Conservation (phyloP, 2,797 vertebrate genomes). For the Periparus ater region DNA sequence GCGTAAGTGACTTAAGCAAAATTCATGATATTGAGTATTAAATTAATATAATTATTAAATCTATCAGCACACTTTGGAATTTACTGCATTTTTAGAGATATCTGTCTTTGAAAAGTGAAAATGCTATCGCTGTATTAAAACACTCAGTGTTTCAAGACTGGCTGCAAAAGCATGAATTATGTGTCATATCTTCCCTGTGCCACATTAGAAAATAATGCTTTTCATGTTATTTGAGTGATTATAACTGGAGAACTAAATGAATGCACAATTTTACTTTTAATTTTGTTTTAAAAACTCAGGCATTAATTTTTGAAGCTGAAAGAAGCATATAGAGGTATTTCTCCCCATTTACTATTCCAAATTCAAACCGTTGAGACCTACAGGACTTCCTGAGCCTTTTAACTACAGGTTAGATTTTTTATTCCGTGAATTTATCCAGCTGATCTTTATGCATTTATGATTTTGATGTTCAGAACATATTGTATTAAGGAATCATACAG, state of each 20-base stretch:
- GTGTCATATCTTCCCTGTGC: not conserved
- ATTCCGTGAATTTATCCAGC: not conserved
- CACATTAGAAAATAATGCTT: not conserved
- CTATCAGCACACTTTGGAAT: not conserved
- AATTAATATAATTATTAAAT: no score
- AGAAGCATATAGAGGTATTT: not conserved
- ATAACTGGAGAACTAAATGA: not conserved
- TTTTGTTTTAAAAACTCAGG: not conserved
- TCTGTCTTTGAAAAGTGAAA: not conserved
- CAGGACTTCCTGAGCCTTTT: not conserved
- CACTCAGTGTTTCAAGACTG: not conserved
- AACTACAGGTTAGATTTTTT: not conserved
- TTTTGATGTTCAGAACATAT: not conserved
- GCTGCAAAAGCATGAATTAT: not conserved
- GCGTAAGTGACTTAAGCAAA: not conserved
- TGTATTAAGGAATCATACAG: not conserved
- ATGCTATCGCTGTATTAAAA: not conserved
- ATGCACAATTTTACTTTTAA: not conserved
- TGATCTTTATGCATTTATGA: not conserved
- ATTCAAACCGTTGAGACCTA: not conserved
- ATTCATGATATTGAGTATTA: not conserved
- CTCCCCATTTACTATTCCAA: not conserved
- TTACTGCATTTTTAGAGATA: not conserved
- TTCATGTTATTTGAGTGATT: not conserved
- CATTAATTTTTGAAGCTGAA: not conserved